Evolutionary conservation across 2,797 vertebrate genomes (phyloP).

Genomic region (Chiloscyllium punctatum): DNA sequence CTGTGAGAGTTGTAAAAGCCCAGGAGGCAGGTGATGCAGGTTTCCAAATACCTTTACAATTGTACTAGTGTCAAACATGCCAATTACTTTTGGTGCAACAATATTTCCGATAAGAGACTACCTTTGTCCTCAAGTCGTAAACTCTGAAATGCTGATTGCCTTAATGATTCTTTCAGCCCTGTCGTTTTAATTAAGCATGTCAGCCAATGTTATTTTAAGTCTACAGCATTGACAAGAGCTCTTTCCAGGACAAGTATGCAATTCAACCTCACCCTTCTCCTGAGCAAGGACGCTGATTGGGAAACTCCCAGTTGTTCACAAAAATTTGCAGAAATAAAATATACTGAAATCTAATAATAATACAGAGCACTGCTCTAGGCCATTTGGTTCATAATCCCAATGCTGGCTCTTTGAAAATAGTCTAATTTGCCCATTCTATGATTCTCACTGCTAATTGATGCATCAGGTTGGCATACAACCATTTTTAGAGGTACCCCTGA

Average conservation of each 20-base stretch:
- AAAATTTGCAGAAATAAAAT: not conserved
- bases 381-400: not conserved
- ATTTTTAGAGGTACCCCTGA: not conserved
- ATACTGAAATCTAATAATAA: not conserved
- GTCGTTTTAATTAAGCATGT: not conserved
- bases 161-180: not conserved
- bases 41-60: conserved; percentile 8
- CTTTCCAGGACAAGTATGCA: not conserved
- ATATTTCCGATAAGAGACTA: not conserved
- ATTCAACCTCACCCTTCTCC: not conserved
- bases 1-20: not conserved
- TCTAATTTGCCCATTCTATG: not conserved
- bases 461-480: not conserved
- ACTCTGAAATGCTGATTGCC: not conserved
- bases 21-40: conserved; percentile 1
- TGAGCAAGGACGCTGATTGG: not conserved
- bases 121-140: conserved; percentile 18
- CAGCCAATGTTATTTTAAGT: not conserved
- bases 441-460: not conserved
- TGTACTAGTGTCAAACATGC: not conserved
- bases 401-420: not conserved
- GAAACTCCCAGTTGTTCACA: not conserved
- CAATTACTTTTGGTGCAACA: conserved; percentile 2
- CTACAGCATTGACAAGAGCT: not conserved
- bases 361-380: not conserved